Conservation (phyloP, 2,888 invertebrate species). For the Sympetrum striolatum region DNA sequence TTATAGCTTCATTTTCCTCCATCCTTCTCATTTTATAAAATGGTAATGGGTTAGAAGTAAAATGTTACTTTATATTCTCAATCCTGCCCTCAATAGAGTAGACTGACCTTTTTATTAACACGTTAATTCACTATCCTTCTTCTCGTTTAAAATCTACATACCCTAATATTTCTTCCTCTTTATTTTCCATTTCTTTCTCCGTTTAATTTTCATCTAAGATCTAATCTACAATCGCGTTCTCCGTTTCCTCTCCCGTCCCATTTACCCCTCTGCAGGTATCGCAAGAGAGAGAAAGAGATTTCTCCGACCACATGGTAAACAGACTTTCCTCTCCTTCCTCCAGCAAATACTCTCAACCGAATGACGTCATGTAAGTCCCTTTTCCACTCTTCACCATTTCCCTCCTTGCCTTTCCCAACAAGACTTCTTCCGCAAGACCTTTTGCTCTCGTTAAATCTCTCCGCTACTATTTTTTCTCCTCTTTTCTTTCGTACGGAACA, state of each 20-base stretch:
- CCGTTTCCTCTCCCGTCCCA: not conserved
- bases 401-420: not conserved
- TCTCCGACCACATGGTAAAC: not conserved
- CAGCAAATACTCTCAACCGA: slow-evolving; percentile 53
- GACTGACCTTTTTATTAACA: too few species aligned
- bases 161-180: not conserved
- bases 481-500: not conserved
- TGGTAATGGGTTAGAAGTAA: too few species aligned
- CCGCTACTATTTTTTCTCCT: not conserved
- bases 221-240: not conserved
- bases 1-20: too few species aligned
- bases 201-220: too few species aligned
- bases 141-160: too few species aligned
- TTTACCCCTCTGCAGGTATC: not conserved
- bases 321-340: not conserved
- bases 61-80: too few species aligned
- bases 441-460: not conserved
- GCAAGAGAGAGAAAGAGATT: not conserved
- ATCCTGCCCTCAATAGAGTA: too few species aligned
- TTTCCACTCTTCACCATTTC: slow-evolving; percentile 48
- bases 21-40: too few species aligned
- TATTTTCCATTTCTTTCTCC: not conserved
- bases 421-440: slow-evolving; percentile 32
- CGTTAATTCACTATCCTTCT: too few species aligned
- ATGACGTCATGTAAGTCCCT: slow-evolving; percentile 65